Evolutionary conservation across 2,113 vertebrate genomes (phyloP), one percentile per base, ranked within the genome.

Genomic region (Archocentrus centrarchus): DNA sequence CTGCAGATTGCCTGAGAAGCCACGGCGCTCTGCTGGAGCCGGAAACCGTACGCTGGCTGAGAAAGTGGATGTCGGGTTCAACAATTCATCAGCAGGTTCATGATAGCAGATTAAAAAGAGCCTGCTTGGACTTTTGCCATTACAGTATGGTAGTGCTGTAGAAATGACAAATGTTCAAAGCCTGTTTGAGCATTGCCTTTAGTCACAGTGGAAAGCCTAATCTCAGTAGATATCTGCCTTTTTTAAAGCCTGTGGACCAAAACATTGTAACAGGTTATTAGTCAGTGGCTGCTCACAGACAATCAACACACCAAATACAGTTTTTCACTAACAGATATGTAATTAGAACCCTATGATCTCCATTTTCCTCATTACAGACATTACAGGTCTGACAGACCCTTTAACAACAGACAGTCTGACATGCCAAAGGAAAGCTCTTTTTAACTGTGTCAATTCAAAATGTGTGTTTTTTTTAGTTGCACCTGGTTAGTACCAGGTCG

Each of bases 61-160:
- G 57, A 86, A 80, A 82, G 60, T 61, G 18, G 18, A 32, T 53
- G 75, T 80, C 62, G 39, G 39, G 66, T 59, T 82, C 79, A 84
- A 77, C 73, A 55, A 85, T 89, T 90, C 76, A 92, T 87, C 80
- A 77, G 44, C 62, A 41, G 32, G 44, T 50, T 80, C 59, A 79
- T 75, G 64, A 86, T 35, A n/a, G 83, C 73, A 75, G 78, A 88
- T 83, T 76, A 75, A 87, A 86, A 68, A 80, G 24, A 83, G 80
- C 50, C 57, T 0, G 14, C 2, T 66, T 89, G 86, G 88, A 77
- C 24, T 63, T 27, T 35, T 77, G 86, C 82, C 86, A 87, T 66
- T 62, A 37, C 20, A 79, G 32, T 44, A 68, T 59, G 58, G 9
- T 32, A 53, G 66, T 32, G 44, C 80, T 68, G 79, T 15, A 79